Percentiles rank a stretch among this genome's conserved stretches.
Conservation (phyloP, 2,797 vertebrate genomes). For the Mormyrus hasselquistii region DNA sequence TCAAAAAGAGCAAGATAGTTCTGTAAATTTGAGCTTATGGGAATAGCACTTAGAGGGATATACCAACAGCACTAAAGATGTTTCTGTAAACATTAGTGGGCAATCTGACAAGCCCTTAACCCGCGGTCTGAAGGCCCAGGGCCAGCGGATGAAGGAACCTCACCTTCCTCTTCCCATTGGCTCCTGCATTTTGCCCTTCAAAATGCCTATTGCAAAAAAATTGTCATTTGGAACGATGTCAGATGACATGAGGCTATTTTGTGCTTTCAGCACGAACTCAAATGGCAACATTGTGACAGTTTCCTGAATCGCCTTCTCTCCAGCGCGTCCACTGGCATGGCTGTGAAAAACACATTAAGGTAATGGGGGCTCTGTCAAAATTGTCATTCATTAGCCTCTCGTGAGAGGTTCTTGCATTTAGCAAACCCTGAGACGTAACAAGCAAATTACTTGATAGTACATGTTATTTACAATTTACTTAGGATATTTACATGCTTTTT, state of each 20-base stretch:
- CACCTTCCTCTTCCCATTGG: not conserved
- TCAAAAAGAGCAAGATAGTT: not conserved
- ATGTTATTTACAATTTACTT: slow-evolving; percentile 15
- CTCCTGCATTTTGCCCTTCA: not conserved
- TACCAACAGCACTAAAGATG: not conserved
- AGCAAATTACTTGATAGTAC: not conserved
- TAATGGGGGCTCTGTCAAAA: slow-evolving; percentile 2
- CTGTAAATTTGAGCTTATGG: not conserved
- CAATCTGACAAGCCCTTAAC: not conserved
- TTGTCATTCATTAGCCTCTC: not conserved
- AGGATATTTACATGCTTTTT: slow-evolving; percentile 1
- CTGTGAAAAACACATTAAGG: not conserved
- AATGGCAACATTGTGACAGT: slow-evolving; percentile 5
- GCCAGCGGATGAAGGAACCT: not conserved
- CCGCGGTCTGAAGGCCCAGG: not conserved
- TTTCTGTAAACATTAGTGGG: not conserved
- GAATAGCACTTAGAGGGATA: not conserved
- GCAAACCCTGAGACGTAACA: not conserved
- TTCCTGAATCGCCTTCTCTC: not conserved
- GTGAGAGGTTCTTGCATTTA: not conserved
- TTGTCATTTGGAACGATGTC: not conserved
- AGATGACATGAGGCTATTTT: slow-evolving; percentile 1
- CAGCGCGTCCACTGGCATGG: not conserved
- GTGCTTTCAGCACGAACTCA: slow-evolving; percentile 5
- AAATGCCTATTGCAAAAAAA: not conserved